Evolutionary conservation across 2,888 invertebrate species (phyloP).

Genomic region (Gasteruption jaculator): DNA sequence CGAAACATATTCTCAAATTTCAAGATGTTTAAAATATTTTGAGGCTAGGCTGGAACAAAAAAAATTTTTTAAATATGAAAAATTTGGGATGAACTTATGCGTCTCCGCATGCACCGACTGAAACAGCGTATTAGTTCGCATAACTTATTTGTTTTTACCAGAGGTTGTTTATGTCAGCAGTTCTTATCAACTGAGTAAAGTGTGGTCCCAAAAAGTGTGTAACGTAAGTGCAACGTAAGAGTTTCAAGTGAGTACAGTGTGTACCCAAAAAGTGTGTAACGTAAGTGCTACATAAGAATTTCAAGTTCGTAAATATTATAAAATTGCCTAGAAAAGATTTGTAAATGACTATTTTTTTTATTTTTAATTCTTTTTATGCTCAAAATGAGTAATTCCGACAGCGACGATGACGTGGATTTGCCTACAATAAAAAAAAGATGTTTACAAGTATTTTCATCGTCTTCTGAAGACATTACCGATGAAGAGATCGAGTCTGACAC

Average conservation of each 20-base stretch:
- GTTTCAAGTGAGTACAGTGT: no score
- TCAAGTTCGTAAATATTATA: conserved; percentile 12
- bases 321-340: conserved; percentile 12
- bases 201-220: no score
- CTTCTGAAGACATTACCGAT: conserved; percentile 4
- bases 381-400: conserved; percentile 9
- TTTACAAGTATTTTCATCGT: conserved; percentile 11
- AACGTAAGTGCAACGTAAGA: no score
- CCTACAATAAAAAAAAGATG: conserved; percentile 10
- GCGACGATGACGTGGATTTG: conserved; percentile 12
- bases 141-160: conserved; percentile 16
- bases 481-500: background rate
- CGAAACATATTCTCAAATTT: conserved; percentile 17
- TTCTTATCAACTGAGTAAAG: conserved; percentile 14
- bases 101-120: conserved; percentile 15
- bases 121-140: conserved; percentile 18
- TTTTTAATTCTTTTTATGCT: conserved; percentile 12
- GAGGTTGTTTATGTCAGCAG: conserved; percentile 11
- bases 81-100: conserved; percentile 15
- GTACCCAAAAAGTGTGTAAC: no score
- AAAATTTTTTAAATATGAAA: conserved; percentile 13
- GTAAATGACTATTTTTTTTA: conserved; percentile 15
- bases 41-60: conserved; percentile 15
- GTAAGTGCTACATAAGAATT: conserved; percentile 14
- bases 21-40: conserved; percentile 19